These are phyloP conservation scores for Darevskia nairensis DNA, from an alignment of 2,797 vertebrate genomes.

Conservation along the genomic window DNA sequence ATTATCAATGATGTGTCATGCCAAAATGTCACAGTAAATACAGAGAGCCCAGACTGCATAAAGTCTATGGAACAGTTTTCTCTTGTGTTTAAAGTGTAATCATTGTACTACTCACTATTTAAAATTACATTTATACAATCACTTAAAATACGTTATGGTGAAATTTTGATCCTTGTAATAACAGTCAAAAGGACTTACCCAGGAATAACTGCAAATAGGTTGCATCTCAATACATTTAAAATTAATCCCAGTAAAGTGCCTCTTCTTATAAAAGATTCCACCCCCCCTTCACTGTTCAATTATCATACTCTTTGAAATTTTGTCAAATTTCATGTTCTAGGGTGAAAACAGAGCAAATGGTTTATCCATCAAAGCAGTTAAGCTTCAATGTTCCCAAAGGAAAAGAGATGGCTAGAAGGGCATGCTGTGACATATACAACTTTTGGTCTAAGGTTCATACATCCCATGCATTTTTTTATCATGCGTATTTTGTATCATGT, in stretches of 20 bases:
- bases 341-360: neutral
- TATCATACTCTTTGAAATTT: neutral
- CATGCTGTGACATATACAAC: slow-evolving; percentile 21
- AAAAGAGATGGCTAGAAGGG: slow-evolving; percentile 13
- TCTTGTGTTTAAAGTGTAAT: neutral
- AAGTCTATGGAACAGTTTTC: slow-evolving; percentile 5
- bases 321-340: neutral
- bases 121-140: neutral
- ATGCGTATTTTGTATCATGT: neutral
- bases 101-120: neutral
- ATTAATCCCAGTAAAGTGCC: neutral
- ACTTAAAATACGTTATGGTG: neutral
- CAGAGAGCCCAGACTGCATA: neutral
- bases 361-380: slow-evolving; percentile 3
- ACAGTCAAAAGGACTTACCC: neutral
- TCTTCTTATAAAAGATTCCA: slow-evolving; percentile 5
- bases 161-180: neutral
- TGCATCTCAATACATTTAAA: neutral
- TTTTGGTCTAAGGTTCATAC: neutral
- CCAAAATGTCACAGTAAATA: neutral
- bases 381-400: neutral
- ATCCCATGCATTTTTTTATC: neutral
- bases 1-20: slow-evolving; percentile 8
- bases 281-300: slow-evolving; percentile 16
- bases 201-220: neutral